Conservation (phyloP, 1,140 invertebrate genomes). For the Hyphantria cunea region DNA sequence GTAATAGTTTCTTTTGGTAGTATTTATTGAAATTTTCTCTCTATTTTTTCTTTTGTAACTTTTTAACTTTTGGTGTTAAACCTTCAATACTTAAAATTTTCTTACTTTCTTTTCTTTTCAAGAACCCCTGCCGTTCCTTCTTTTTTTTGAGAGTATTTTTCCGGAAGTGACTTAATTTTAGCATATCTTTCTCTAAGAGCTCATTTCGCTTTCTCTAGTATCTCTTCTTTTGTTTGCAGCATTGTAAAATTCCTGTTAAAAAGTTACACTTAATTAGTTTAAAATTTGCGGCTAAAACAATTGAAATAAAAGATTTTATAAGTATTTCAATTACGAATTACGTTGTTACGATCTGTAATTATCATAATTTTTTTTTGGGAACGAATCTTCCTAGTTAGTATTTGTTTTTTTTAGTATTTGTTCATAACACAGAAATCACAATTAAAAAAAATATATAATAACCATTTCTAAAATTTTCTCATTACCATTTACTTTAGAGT, state of each 20-base stretch:
- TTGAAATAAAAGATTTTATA: too few species aligned
- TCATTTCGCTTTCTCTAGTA: neutral
- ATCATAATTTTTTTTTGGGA: too few species aligned
- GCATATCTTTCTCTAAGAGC: conserved; percentile 26
- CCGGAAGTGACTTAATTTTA: conserved; percentile 31
- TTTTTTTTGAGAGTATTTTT: conserved; percentile 27
- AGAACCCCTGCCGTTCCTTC: conserved; percentile 31
- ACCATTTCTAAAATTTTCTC: too few species aligned
- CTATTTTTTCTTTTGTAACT: conserved; percentile 17
- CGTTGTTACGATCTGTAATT: too few species aligned
- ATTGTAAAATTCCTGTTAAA: too few species aligned
- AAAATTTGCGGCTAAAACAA: too few species aligned
- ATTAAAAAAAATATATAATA: too few species aligned
- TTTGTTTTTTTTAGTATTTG: too few species aligned
- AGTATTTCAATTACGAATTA: too few species aligned
- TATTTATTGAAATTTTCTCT: conserved; percentile 11
- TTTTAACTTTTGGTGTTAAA: conserved; percentile 5
- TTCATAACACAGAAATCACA: too few species aligned
- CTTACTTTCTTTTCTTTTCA: conserved; percentile 31
- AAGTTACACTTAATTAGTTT: neutral
- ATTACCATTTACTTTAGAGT: too few species aligned
- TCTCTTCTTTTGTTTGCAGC: neutral
- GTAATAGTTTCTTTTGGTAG: conserved; percentile 3
- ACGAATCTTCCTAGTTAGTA: too few species aligned
- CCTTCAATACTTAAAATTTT: conserved; percentile 26